A percentile compares a stretch with the other conserved stretches of the same genome.
Evolutionary conservation across 2,113 vertebrate species (phyloP).

Genomic region (Mus pahari): DNA sequence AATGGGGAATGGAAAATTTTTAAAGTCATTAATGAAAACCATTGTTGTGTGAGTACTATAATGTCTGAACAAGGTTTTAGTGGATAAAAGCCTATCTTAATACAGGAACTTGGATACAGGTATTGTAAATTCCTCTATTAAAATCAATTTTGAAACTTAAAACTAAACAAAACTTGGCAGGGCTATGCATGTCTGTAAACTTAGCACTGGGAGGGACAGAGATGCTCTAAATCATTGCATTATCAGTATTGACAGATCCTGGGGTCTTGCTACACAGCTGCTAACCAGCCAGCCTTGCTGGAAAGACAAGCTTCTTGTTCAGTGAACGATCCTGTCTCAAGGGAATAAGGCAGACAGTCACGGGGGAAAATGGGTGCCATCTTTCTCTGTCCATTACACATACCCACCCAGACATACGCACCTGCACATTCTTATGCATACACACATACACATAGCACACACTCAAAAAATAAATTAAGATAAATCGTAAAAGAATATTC

Average conservation of each 20-base stretch:
- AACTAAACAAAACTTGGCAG: neutral
- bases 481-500: neutral
- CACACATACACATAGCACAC: too few species aligned
- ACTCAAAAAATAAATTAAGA: neutral
- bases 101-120: neutral
- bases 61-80: conserved; percentile 18
- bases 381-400: neutral
- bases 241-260: neutral
- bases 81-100: neutral
- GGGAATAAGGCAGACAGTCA: neutral
- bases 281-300: too few species aligned
- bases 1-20: conserved; percentile 34
- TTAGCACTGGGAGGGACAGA: too few species aligned
- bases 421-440: neutral
- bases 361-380: neutral
- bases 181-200: neutral
- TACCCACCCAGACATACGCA: neutral
- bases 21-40: conserved; percentile 25
- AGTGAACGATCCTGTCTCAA: neutral
- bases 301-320: neutral
- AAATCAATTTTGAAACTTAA: neutral
- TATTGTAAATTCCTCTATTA: neutral
- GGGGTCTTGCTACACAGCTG: neutral
- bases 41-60: neutral
- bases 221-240: neutral